Evolutionary conservation across 2,888 invertebrate genomes (phyloP).

Genomic region (Pediacus dermestoides): DNA sequence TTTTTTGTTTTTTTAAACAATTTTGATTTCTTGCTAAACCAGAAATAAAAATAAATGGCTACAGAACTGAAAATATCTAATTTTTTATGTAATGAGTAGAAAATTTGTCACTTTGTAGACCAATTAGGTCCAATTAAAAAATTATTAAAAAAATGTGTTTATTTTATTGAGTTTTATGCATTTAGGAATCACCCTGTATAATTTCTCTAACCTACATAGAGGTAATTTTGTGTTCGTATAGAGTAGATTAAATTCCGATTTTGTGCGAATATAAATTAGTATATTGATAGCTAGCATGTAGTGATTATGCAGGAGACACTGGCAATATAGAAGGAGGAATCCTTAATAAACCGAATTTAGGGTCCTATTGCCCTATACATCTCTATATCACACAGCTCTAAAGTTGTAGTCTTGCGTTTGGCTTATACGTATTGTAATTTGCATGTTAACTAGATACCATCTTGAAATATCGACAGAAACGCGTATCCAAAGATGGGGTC

Average conservation of each 20-base stretch:
- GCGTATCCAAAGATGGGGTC: constrained; percentile 21
- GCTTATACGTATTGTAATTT: constrained; percentile 48
- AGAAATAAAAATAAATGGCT: too few species aligned
- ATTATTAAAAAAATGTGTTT: too few species aligned
- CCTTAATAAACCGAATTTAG: constrained; percentile 30
- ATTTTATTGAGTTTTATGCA: too few species aligned
- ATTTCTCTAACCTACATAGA: too few species aligned
- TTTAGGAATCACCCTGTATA: too few species aligned
- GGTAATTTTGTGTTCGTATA: constrained; percentile 22
- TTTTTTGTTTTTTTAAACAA: too few species aligned
- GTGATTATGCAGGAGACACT: constrained; percentile 25
- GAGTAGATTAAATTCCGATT: constrained; percentile 3
- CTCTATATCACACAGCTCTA: constrained; percentile 36
- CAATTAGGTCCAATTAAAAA: too few species aligned
- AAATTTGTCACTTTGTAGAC: too few species aligned
- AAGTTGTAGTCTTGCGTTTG: constrained; percentile 35
- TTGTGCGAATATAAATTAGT: constrained; percentile 22
- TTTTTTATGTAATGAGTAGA: too few species aligned
- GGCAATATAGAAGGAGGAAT: constrained; percentile 29
- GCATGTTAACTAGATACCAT: constrained; percentile 50
- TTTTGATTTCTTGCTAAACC: too few species aligned
- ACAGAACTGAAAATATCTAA: too few species aligned
- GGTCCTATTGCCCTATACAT: constrained; percentile 32
- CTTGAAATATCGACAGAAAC: constrained; percentile 48
- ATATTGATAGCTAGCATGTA: constrained; percentile 26